Evolutionary conservation across 1,140 invertebrate genomes (phyloP), one percentile per base, ranked within the genome.

Genomic region (Trissolcus basalis): DNA sequence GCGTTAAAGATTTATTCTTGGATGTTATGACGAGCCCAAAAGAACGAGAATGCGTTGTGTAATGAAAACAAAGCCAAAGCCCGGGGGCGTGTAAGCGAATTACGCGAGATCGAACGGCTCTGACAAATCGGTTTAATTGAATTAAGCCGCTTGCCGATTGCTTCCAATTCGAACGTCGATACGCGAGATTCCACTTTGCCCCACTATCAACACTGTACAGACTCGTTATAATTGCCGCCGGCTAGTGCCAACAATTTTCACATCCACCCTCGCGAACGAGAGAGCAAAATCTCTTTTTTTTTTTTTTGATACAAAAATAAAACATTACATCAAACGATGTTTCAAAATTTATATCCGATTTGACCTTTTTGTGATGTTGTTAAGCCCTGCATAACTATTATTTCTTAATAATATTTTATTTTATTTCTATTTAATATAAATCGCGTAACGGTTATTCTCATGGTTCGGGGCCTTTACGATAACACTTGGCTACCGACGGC

Each of bases 1-100:
- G 63, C 68, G 5, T 5, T 53, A 58, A 53, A 50, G 54, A 64
- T 63, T 72, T 64, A 63, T 58, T 72, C 69, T 53, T 59, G 69
- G 48, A 54, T 47, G 48, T 58, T 27, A 39, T 59, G 59, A 56
- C 60, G 33, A n/a, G 12, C 12, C 47, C 50, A 39, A 71, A 61
- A 43, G 27, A 55, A 11, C 56, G 50, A 12, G 39, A 36, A 11
- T 19, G 5, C 47, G 58, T 71, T 71, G 59, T 63, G 68, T 59
- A 54, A 72, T 54, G 60, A 72, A 64, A 72, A 72, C 69, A 72
- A 72, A 60, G 65, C 53, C 13, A 35, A 12, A 13, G 36, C 36
- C 36, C 9, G 12, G 36, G 35, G 35, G 47, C 56, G 16, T 45
- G 51, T 56, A 63, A 58, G 47, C 47, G 59, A 64, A 63, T 63